A percentile compares a stretch with the other conserved stretches of the same genome.
phyloP scores from a whole-genome alignment of 1,140 invertebrate genomes.

The Eriocheir sinensis region DNA sequence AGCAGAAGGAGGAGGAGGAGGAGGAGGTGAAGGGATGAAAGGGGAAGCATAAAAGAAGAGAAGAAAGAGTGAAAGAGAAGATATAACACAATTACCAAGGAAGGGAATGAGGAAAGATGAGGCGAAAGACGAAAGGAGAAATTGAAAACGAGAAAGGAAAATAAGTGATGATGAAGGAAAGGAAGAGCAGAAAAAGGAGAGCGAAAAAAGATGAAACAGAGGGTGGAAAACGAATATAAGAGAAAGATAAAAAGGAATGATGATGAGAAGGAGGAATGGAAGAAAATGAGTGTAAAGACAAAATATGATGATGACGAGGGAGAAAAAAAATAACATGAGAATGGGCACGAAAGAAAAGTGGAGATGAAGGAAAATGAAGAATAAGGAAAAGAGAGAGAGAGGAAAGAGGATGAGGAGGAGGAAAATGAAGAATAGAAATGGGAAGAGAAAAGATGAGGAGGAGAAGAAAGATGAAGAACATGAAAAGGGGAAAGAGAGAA shows the following conservation, averaged over 20 bases:
- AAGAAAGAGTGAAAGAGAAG: background rate
- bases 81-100: no score
- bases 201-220: no score
- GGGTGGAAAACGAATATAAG: no score
- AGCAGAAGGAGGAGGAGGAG: background rate
- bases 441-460: no score
- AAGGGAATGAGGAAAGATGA: background rate
- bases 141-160: background rate
- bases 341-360: background rate
- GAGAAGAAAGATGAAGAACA: no score
- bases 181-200: background rate
- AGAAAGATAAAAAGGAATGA: background rate
- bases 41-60: background rate
- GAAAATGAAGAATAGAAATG: background rate
- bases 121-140: background rate
- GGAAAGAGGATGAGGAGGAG: background rate
- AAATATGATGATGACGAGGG: background rate
- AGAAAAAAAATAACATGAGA: background rate
- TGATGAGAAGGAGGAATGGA: background rate
- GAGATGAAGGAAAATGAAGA: background rate
- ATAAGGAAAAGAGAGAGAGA: background rate
- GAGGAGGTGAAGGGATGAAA: background rate
- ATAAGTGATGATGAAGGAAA: background rate
- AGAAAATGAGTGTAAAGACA: background rate
- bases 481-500: no score